Percentiles rank a stretch among this genome's conserved stretches.
Conservation (phyloP, 2,888 invertebrate species). For the Zele albiditarsus region DNA sequence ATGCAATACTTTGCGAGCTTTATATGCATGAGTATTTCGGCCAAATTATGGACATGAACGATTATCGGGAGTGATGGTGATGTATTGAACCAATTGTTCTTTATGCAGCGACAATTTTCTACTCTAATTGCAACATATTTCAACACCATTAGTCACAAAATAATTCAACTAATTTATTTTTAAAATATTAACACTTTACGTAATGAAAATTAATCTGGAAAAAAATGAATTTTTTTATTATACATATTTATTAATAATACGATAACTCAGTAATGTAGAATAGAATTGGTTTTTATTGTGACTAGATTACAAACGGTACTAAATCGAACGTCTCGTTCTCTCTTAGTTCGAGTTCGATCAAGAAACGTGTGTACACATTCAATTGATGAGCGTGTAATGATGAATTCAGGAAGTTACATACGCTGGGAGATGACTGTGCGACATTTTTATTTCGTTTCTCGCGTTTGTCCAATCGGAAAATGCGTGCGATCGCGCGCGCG, state of each 20-base stretch:
- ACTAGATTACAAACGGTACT: slow-evolving; percentile 73
- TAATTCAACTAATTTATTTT: neutral
- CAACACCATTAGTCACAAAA: neutral
- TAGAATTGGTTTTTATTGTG: slow-evolving; percentile 73
- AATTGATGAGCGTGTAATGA: slow-evolving; percentile 32
- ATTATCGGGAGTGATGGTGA: slow-evolving; percentile 48
- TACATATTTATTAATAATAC: neutral
- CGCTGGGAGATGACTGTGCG: neutral
- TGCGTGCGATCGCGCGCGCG: no score
- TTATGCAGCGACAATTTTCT: slow-evolving; percentile 40
- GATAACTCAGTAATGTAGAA: slow-evolving; percentile 59
- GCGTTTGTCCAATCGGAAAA: no score
- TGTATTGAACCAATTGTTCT: slow-evolving; percentile 40
- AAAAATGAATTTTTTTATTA: neutral
- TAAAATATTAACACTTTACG: no score
- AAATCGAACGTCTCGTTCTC: slow-evolving; percentile 50
- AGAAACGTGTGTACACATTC: slow-evolving; percentile 45
- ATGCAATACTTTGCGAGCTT: slow-evolving; percentile 44
- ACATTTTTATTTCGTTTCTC: neutral
- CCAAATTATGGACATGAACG: slow-evolving; percentile 57
- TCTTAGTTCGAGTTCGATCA: slow-evolving; percentile 66
- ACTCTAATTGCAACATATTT: neutral
- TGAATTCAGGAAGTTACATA: slow-evolving; percentile 22
- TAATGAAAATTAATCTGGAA: neutral
- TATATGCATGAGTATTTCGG: slow-evolving; percentile 60